These are phyloP conservation scores for Trachops cirrhosus DNA, from an alignment of 2,797 vertebrate species.

Conservation along the genomic window DNA sequence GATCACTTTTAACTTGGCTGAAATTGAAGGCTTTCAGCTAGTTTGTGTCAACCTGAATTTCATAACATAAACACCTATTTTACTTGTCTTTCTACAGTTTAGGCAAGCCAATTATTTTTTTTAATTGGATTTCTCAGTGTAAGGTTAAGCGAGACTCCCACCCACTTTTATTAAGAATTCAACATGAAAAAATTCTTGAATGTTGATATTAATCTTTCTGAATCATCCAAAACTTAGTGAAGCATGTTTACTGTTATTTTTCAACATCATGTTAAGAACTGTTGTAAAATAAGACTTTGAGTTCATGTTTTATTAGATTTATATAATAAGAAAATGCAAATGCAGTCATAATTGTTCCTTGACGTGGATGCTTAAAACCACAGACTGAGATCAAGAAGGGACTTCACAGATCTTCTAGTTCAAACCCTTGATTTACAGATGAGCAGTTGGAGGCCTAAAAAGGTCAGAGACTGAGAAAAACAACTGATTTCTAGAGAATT, in stretches of 20 bases:
- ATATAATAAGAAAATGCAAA: conserved; percentile 45
- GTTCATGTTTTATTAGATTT: conserved; percentile 47
- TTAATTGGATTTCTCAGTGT: conserved; percentile 53
- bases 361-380: neutral
- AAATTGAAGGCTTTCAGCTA: conserved; percentile 77
- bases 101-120: conserved; percentile 64
- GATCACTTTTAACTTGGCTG: conserved; percentile 70
- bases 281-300: conserved; percentile 9
- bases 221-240: conserved; percentile 45
- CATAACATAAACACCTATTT: conserved; percentile 79
- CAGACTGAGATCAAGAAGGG: conserved; percentile 7
- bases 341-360: conserved; percentile 23
- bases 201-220: conserved; percentile 37
- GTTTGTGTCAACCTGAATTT: conserved; percentile 81
- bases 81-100: conserved; percentile 61
- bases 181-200: conserved; percentile 31
- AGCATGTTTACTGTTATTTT: conserved; percentile 30
- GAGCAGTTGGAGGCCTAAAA: neutral
- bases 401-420: conserved; percentile 1
- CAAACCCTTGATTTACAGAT: neutral
- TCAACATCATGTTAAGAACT: conserved; percentile 46
- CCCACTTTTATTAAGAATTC: conserved; percentile 27
- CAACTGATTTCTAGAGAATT: conserved; percentile 19
- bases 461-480: conserved; percentile 41
- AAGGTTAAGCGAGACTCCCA: conserved; percentile 35